Conservation (phyloP, 2,797 vertebrate species). For the Sylvia borin region DNA sequence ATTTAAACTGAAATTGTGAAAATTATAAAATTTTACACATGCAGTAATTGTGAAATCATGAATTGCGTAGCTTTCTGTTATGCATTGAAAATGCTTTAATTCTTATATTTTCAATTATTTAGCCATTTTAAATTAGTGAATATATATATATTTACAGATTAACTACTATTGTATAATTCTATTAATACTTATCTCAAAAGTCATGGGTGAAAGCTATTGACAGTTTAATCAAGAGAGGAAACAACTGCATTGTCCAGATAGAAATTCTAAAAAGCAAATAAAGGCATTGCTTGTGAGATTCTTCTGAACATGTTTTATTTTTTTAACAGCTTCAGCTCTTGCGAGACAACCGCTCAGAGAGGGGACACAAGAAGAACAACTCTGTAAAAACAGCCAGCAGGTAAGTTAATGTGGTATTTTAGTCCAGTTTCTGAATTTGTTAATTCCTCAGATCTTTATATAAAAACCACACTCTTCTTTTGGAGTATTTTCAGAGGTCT, state of each 20-base stretch:
- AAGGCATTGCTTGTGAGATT: conserved; percentile 15
- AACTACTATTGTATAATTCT: neutral
- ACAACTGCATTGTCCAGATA: neutral
- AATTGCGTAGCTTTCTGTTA: neutral
- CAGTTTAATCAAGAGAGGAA: neutral
- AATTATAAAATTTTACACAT: neutral
- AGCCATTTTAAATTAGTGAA: neutral
- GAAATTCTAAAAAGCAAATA: neutral
- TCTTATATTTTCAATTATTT: neutral
- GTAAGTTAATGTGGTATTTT: conserved; percentile 72
- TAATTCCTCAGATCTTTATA: neutral
- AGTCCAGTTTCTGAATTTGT: neutral
- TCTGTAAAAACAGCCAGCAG: conserved; percentile 95
- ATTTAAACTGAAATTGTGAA: neutral
- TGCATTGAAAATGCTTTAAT: neutral
- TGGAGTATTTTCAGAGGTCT: neutral
- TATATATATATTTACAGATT: neutral
- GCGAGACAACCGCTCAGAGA: conserved; percentile 87
- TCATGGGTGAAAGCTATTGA: neutral
- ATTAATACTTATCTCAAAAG: neutral
- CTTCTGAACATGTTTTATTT: neutral
- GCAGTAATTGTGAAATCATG: neutral
- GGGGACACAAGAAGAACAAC: conserved; percentile 85
- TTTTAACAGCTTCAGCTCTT: conserved; percentile 81
- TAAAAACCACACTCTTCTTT: neutral